Base-by-base conservation (phyloP, 2,888 invertebrate species). In the Drosophila bunnanda region DNA sequence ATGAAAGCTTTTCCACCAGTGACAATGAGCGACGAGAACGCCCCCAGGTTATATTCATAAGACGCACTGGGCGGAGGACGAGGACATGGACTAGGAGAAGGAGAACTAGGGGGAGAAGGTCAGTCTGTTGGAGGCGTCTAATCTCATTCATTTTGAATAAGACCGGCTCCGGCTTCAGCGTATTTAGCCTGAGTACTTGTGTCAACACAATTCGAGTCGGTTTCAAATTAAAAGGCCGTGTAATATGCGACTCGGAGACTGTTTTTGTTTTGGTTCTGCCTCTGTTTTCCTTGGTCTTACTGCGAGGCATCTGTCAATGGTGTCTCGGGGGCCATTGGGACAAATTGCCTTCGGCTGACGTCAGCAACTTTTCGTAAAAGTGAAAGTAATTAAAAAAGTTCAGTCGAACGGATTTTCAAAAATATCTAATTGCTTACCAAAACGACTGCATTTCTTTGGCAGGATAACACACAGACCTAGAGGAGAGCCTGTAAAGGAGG, bases 301-400 rank as follows among this genome's bases (percentile, higher is more conserved):
- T 50, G 38, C 43, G 52, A 56, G 61, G 34, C 62, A 69, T 53
- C 48, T 77, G 77, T 65, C 64, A 65, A 57, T 68, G 46, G 34
- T 64, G 55, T 41, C 58, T 53, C 55, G 54, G 20, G 36, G n/a
- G 44, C 58, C 44, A 54, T 52, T 38, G 68, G 52, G 34, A 46
- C 25, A 52, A 78, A 74, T 71, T 60, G 54, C 62, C 65, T 56
- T 22, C 10, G 52, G 52, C 65, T 71, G 74, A 74, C 64, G 58
- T 62, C 59, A 69, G 61, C 65, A 71, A 44, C 66, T 61, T 58
- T 52, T 44, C 20, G 39, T 30, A 32, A 71, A 70, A 55, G 61
- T 56, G 64, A 81, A 81, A 76, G 66, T 78, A 80, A 82, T 80
- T 81, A 80, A 70, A 78, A 82, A 82, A 72, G 55, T 56, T 67